Evolutionary conservation across 2,113 vertebrate genomes (phyloP).

Genomic region (Pycnonotus jocosus): DNA sequence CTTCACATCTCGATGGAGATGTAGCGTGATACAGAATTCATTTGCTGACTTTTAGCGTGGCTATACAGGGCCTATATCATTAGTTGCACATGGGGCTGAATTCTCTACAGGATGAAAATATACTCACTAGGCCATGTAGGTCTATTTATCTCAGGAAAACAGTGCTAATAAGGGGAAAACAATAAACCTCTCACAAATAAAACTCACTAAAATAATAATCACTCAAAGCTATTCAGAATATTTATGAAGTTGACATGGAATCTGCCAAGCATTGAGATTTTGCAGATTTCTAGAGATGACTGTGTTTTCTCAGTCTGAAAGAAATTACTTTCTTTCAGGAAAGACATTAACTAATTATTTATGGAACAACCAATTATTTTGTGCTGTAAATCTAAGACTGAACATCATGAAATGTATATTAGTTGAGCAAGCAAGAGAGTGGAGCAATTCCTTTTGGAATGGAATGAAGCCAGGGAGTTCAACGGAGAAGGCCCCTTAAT

Average conservation of each 20-base stretch:
- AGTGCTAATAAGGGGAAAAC: neutral
- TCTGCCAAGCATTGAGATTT: neutral
- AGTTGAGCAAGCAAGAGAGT: slow-evolving; percentile 2
- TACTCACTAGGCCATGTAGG: neutral
- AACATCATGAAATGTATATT: neutral
- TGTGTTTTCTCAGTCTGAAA: neutral
- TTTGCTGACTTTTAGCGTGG: neutral
- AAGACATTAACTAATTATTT: slow-evolving; percentile 20
- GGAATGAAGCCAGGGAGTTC: neutral
- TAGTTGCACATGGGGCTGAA: neutral
- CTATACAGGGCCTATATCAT: neutral
- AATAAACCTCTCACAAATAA: neutral
- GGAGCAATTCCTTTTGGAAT: neutral
- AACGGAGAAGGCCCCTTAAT: neutral
- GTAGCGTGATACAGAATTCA: rapidly evolving
- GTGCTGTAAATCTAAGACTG: neutral
- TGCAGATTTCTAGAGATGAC: neutral
- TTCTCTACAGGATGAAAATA: neutral
- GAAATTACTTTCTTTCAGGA: neutral
- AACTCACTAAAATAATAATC: neutral
- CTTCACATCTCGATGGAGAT: neutral
- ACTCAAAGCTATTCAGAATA: neutral
- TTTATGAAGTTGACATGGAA: neutral
- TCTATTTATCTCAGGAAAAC: neutral
- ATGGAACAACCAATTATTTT: neutral